Percentiles rank a stretch among this genome's conserved stretches.
Evolutionary conservation across 2,797 vertebrate species (phyloP).

Genomic region (Oophaga sylvatica): DNA sequence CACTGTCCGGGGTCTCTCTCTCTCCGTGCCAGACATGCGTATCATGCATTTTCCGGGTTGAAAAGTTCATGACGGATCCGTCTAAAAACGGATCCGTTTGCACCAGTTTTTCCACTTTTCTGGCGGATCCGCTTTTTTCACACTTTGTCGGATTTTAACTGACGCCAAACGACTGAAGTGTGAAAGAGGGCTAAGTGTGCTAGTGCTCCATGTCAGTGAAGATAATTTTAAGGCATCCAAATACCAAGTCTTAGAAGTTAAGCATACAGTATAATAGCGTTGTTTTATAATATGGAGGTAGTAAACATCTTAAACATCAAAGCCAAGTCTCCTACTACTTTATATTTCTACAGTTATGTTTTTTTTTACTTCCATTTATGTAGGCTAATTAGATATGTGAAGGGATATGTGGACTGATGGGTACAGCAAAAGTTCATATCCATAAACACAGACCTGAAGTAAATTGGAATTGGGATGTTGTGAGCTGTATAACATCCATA

Average conservation of each 20-base stretch:
- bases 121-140: no score
- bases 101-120: no score
- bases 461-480: slow-evolving; percentile 1
- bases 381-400: neutral
- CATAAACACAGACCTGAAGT: neutral
- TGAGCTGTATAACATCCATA: slow-evolving; percentile 44
- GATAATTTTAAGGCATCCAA: neutral
- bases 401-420: neutral
- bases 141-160: no score
- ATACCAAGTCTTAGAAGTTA: neutral
- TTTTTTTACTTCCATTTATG: neutral
- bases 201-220: neutral
- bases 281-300: neutral
- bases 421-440: neutral
- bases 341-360: neutral
- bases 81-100: no score
- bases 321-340: neutral
- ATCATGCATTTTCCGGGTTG: no score
- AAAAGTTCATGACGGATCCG: no score
- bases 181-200: no score
- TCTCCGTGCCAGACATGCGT: no score
- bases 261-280: neutral
- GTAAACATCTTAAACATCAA: neutral
- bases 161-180: no score
- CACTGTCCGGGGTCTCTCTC: no score